Percentiles rank a stretch among this genome's conserved stretches.
Evolutionary conservation across 1,140 invertebrate species (phyloP).

Genomic region (Drosophila ironensis): DNA sequence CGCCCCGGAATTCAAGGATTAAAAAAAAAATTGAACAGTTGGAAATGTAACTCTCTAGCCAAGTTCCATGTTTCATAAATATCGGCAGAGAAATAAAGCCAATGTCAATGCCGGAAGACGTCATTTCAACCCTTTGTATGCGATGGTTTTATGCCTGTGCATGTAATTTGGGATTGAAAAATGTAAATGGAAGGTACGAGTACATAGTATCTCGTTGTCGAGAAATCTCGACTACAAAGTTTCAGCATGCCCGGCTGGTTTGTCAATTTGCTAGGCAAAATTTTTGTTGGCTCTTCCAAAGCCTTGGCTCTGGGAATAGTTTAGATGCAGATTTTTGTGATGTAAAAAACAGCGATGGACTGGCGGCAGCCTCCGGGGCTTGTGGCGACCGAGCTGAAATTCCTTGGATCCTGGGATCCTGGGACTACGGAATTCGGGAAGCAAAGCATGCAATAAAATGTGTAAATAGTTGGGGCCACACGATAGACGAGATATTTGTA

Average conservation of each 20-base stretch:
- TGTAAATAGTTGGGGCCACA: neutral
- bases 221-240: too few species aligned
- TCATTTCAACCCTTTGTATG: too few species aligned
- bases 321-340: conserved; percentile 1
- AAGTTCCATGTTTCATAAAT: too few species aligned
- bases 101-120: too few species aligned
- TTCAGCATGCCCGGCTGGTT: conserved; percentile 28
- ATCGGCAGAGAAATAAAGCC: too few species aligned
- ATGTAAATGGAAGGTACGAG: too few species aligned
- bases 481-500: too few species aligned
- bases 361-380: neutral
- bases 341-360: neutral
- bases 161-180: neutral
- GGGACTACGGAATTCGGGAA: conserved; percentile 8
- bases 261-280: conserved; percentile 46
- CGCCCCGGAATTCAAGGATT: too few species aligned
- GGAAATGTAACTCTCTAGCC: too few species aligned
- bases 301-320: conserved; percentile 30
- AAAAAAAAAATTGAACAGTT: too few species aligned
- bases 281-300: conserved; percentile 36
- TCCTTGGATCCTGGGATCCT: neutral
- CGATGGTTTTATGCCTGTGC: too few species aligned
- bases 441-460: conserved; percentile 3
- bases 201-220: too few species aligned
- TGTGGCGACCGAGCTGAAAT: neutral